Conservation (phyloP, 1,140 invertebrate species). For the Holcopasites calliopsidis region DNA sequence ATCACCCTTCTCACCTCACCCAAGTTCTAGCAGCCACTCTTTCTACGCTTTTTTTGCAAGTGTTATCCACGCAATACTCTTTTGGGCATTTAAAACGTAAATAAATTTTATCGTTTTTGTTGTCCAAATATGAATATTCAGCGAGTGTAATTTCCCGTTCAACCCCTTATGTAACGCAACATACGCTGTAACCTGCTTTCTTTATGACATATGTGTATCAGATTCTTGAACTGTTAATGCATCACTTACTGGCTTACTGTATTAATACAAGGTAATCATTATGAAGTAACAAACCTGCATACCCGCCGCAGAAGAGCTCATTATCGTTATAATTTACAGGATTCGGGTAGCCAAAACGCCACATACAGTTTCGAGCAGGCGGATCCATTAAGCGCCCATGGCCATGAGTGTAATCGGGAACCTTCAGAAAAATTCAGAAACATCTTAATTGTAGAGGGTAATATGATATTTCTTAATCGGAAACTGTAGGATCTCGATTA, state of each 20-base stretch:
- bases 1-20: too few species aligned
- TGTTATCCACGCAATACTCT: too few species aligned
- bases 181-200: not conserved
- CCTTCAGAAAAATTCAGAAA: not conserved
- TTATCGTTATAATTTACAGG: conserved; percentile 97
- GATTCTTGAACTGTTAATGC: not conserved
- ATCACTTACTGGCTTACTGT: not conserved
- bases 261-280: not conserved
- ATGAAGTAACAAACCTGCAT: conserved; percentile 83
- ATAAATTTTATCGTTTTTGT: too few species aligned
- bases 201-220: not conserved
- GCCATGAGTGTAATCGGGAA: conserved; percentile 74
- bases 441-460: not conserved
- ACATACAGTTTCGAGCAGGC: conserved; percentile 94
- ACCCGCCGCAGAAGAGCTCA: conserved; percentile 90
- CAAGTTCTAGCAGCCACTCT: too few species aligned
- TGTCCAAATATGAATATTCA: too few species aligned
- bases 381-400: conserved; percentile 94
- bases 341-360: conserved; percentile 95
- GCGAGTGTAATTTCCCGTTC: not conserved
- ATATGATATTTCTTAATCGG: not conserved
- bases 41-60: too few species aligned
- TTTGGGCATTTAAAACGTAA: too few species aligned
- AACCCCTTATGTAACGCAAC: not conserved
- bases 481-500: too few species aligned